These are phyloP conservation scores for Blera fallax DNA, from an alignment of 2,888 invertebrate species.

Conservation along the genomic window DNA sequence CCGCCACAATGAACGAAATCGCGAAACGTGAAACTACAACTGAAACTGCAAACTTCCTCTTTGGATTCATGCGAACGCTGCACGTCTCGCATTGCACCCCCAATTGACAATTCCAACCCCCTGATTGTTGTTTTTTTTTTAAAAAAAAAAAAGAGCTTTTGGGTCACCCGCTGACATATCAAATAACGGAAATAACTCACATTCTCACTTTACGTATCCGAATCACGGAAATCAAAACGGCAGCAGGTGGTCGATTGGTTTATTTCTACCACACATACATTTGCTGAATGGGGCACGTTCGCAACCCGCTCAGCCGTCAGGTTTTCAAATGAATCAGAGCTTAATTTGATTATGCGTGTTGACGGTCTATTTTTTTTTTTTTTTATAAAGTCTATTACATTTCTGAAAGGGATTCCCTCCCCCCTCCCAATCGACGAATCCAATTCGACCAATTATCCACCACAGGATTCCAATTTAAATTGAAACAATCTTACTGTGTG, in stretches of 20 bases:
- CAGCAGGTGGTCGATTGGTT: slow-evolving; percentile 58
- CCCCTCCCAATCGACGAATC: no score
- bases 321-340: slow-evolving; percentile 37
- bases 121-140: background rate
- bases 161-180: slow-evolving; percentile 64
- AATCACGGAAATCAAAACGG: slow-evolving; percentile 51
- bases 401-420: background rate
- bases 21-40: slow-evolving; percentile 2
- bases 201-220: slow-evolving; percentile 23
- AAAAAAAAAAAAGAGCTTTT: slow-evolving; percentile 24
- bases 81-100: slow-evolving; percentile 32
- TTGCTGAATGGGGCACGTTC: slow-evolving; percentile 50
- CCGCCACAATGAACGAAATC: slow-evolving; percentile 1
- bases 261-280: background rate
- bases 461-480: slow-evolving; percentile 2
- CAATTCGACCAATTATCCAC: background rate
- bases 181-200: slow-evolving; percentile 58
- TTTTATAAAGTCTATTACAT: background rate
- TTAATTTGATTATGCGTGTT: background rate
- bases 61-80: background rate
- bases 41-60: slow-evolving; percentile 9
- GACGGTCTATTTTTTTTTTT: background rate
- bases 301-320: background rate
- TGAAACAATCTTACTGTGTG: background rate
- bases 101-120: no score